These are phyloP conservation scores for Tiliacea citrago DNA, from an alignment of 2,888 invertebrate genomes.

Conservation along the genomic window DNA sequence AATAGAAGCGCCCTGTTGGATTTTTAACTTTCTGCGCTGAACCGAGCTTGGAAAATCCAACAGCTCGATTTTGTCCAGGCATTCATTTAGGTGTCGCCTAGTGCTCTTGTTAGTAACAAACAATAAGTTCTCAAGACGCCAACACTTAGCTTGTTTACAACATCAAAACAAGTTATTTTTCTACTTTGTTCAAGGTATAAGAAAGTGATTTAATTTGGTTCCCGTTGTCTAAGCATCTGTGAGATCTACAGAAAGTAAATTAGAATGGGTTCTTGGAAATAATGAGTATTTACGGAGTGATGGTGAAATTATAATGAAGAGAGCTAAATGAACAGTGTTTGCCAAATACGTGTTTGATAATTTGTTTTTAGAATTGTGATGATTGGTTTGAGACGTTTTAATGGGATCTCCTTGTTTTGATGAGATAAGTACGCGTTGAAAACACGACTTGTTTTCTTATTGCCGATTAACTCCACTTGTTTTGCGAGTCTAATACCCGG, in stretches of 20 bases:
- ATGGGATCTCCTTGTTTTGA: not conserved
- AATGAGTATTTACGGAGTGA: conserved; percentile 1
- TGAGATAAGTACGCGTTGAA: not conserved
- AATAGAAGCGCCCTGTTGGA: no score
- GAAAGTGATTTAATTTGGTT: conserved; percentile 27
- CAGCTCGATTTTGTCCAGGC: not conserved
- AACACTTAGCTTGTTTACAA: conserved; percentile 1
- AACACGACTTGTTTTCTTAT: not conserved
- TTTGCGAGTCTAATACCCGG: no score
- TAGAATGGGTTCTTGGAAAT: conserved; percentile 6
- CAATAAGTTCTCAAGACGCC: not conserved
- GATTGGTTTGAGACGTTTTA: not conserved
- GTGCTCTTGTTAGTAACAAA: not conserved
- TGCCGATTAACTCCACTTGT: no score
- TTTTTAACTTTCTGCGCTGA: not conserved
- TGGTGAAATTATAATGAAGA: not conserved
- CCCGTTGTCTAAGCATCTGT: conserved; percentile 8
- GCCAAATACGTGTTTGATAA: not conserved
- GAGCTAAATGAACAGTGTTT: not conserved
- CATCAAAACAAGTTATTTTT: conserved; percentile 8
- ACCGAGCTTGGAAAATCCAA: not conserved
- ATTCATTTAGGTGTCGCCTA: not conserved
- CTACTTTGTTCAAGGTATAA: conserved; percentile 9
- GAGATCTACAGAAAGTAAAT: conserved; percentile 30
- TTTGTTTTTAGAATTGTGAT: not conserved